Conservation (phyloP, 2,113 vertebrate genomes). For the sheep (Ovis aries) region DNA sequence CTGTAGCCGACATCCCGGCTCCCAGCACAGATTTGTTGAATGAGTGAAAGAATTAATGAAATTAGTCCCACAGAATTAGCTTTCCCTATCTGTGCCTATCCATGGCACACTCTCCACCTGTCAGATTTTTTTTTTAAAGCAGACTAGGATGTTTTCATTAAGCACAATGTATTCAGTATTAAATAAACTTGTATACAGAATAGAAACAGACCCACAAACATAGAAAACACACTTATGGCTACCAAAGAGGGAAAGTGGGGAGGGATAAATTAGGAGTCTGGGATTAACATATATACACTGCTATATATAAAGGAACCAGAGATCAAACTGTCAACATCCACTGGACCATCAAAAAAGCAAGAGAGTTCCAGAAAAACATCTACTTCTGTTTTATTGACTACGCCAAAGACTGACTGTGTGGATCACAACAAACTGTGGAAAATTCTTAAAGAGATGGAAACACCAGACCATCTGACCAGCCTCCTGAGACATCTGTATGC, state of each 20-base stretch:
- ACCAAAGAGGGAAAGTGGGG: not conserved
- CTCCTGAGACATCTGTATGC: not conserved
- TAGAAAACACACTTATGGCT: not conserved
- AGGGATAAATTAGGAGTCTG: not conserved
- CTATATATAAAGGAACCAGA: not conserved
- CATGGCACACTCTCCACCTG: not conserved
- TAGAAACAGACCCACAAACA: not conserved
- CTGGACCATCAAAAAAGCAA: not conserved
- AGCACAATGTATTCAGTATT: not conserved
- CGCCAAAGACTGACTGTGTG: not conserved
- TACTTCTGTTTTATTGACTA: not conserved
- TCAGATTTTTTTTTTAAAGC: not conserved
- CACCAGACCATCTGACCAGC: not conserved
- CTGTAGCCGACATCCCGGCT: not conserved
- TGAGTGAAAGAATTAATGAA: not conserved
- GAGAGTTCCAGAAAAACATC: not conserved
- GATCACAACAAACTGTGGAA: not conserved
- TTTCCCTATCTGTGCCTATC: no score
- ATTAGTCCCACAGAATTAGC: not conserved
- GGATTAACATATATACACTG: not conserved
- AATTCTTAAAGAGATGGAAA: not conserved
- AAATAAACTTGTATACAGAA: not conserved
- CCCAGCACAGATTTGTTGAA: not conserved
- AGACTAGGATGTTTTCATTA: not conserved
- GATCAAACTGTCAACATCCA: not conserved